phyloP scores from a whole-genome alignment of 2,888 invertebrate species.

The Pseudococcus viburni region DNA sequence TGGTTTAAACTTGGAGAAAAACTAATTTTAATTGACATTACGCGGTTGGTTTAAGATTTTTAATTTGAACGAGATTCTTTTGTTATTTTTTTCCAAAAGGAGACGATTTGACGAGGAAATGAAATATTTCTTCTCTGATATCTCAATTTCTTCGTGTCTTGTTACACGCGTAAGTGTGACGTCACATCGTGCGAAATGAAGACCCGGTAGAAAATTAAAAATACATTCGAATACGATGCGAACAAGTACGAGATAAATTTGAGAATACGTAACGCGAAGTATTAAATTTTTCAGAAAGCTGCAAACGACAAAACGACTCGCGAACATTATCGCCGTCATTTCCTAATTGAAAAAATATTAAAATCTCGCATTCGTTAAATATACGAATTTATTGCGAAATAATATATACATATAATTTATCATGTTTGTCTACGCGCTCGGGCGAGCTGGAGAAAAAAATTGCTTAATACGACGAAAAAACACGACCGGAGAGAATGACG shows the following conservation, averaged over 20 bases:
- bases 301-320: background rate
- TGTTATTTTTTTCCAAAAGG: background rate
- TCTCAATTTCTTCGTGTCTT: background rate
- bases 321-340: conserved; percentile 2
- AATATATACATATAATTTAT: background rate
- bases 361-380: background rate
- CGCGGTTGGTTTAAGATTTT: background rate
- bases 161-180: background rate
- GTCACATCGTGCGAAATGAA: background rate
- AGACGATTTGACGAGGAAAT: no score
- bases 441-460: background rate
- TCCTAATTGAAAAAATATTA: background rate
- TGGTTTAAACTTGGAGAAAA: background rate
- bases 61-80: background rate
- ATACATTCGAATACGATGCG: background rate
- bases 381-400: background rate
- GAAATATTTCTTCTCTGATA: no score
- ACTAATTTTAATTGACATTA: background rate
- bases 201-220: background rate
- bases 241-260: background rate
- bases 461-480: background rate
- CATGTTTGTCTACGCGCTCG: background rate
- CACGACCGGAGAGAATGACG: background rate
- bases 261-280: background rate
- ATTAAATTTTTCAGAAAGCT: background rate